Base-by-base conservation (phyloP, 2,888 invertebrate genomes). In the Maniola hyperantus region DNA sequence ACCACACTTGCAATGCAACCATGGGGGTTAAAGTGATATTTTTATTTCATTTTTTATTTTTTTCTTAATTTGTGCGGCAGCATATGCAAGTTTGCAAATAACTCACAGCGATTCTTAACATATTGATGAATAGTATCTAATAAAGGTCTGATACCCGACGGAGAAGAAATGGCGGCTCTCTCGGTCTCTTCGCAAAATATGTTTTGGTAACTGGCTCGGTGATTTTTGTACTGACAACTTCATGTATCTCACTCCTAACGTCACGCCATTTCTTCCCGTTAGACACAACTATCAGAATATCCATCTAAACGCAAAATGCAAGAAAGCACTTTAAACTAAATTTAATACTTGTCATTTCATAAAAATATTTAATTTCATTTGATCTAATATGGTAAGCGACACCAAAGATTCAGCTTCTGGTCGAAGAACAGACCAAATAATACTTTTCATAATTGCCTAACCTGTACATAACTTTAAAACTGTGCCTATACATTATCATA, bases 331-430 rank as follows among this genome's bases (percentile, higher is more conserved):
- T 73, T 81, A 79, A 86, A 85, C 81, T 85, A 85, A 88, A 84
- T 79, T 78, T 89, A 90, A 90, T 89, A 91, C 87, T 89, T 85
- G 91, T 92, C 91, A 90, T 87, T 88, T 89, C 83, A 89, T 91
- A 89, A 91, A 91, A 91, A 89, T 82, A 84, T 83, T 83, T 79
- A 79, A 67, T 84, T 80, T 76, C 80, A 83, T 66, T 76, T 80
- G 82, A 84, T 82, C 78, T 77, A 79, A 84, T 82, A 79, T 82
- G 84, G 83, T 82, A 84, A 88, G 87, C 85, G 81, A 84, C 82
- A 82, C 82, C 77, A 79, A 80, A 81, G 81, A 78, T 75, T 76
- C 81, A 80, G 81, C 82, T 76, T 63, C 80, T 78, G 76, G 74
- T 80, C 79, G 81, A 66, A 60, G 63, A 46, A 46, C 55, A 33